Evolutionary conservation across 2,797 vertebrate species (phyloP).

Genomic region (Lepus oiostolus): DNA sequence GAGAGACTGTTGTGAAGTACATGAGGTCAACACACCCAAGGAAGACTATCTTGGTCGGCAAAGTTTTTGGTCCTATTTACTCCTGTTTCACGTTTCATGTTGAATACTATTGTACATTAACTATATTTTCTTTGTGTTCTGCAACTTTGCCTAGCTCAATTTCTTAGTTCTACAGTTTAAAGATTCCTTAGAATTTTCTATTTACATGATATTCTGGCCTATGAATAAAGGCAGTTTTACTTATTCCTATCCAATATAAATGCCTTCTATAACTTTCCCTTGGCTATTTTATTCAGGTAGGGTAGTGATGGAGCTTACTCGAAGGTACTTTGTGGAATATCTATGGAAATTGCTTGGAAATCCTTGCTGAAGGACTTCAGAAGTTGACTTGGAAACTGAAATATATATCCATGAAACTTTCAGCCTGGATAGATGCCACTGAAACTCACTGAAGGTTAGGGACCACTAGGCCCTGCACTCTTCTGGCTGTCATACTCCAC

Average conservation of each 20-base stretch:
- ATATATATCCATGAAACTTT: background rate
- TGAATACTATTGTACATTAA: background rate
- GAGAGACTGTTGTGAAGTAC: background rate
- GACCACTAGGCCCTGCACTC: too few relatives aligned
- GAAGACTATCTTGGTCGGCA: background rate
- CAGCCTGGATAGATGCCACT: too few relatives aligned
- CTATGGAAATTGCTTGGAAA: background rate
- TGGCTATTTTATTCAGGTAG: background rate
- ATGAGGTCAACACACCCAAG: background rate
- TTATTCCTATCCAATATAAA: background rate
- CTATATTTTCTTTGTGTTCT: background rate
- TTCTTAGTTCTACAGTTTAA: background rate
- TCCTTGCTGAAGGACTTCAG: background rate
- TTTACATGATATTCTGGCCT: background rate
- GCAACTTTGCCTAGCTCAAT: background rate
- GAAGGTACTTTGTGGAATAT: background rate
- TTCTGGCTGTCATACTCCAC: background rate
- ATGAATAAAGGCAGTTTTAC: background rate
- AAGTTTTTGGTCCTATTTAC: background rate
- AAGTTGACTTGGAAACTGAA: background rate
- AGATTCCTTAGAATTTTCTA: slow-evolving; percentile 9
- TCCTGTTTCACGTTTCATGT: background rate
- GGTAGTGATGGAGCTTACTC: background rate
- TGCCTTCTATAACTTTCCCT: background rate
- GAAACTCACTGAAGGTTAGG: background rate